Percentiles rank a stretch among this genome's conserved stretches.
These are phyloP conservation scores for Malurus melanocephalus DNA, from an alignment of 2,113 vertebrate genomes.

Conservation along the genomic window DNA sequence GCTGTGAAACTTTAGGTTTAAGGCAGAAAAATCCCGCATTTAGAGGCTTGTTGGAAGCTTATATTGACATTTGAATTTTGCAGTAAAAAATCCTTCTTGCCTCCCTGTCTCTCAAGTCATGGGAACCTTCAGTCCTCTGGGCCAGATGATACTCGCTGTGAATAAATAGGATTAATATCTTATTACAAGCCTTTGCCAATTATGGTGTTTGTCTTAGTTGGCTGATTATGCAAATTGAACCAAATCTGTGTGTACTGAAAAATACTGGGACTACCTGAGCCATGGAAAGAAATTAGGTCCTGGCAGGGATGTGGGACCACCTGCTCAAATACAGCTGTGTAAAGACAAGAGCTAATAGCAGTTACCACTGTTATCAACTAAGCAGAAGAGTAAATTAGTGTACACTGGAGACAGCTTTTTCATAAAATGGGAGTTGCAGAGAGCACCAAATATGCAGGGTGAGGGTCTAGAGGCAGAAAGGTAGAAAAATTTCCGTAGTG, in stretches of 20 bases:
- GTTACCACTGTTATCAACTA: not conserved
- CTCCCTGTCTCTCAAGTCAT: not conserved
- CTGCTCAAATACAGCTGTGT: not conserved
- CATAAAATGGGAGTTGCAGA: not conserved
- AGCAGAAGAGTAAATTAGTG: not conserved
- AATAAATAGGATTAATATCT: not conserved
- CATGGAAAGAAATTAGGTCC: not conserved
- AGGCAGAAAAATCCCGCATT: not conserved
- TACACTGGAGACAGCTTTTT: not conserved
- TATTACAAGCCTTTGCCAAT: not conserved
- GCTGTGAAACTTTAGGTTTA: not conserved
- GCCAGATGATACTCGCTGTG: not conserved
- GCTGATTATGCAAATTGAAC: not conserved
- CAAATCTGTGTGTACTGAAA: not conserved
- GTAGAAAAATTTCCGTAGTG: not conserved
- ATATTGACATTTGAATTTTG: not conserved
- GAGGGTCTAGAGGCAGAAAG: not conserved
- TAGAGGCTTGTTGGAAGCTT: not conserved
- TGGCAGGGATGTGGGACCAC: not conserved
- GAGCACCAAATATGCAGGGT: not conserved
- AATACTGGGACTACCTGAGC: not conserved
- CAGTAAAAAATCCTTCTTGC: not conserved
- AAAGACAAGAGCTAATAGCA: not conserved
- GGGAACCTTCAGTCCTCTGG: not conserved
- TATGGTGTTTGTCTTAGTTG: not conserved